Conservation (phyloP, 2,113 vertebrate genomes). For the Poeciliopsis turrubarensis region DNA sequence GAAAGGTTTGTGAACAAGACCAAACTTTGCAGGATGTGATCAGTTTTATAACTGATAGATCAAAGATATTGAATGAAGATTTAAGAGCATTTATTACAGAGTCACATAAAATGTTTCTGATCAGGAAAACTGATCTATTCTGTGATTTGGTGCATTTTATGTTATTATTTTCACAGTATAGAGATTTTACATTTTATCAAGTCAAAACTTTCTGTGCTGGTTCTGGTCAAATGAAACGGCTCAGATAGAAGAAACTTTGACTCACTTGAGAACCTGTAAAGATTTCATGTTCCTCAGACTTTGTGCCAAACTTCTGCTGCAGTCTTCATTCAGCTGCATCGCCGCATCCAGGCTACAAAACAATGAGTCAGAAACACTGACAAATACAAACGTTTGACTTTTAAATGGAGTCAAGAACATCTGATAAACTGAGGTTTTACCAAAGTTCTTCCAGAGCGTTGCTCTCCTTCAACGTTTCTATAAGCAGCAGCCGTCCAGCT, state of each 20-base stretch:
- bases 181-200: not conserved
- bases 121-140: not conserved
- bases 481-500: slow-evolving; percentile 47
- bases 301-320: slow-evolving; percentile 58
- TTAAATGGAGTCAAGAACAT: not conserved
- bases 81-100: too few species aligned
- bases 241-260: not conserved
- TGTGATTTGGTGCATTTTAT: not conserved
- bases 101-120: too few species aligned
- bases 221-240: not conserved
- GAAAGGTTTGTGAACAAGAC: too few species aligned
- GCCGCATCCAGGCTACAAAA: slow-evolving; percentile 77
- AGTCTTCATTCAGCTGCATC: slow-evolving; percentile 67
- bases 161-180: too few species aligned
- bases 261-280: slow-evolving; percentile 82
- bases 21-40: too few species aligned
- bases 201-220: not conserved
- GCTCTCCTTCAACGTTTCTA: slow-evolving; percentile 56
- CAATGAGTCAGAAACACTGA: not conserved
- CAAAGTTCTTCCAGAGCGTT: slow-evolving; percentile 62
- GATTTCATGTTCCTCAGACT: slow-evolving; percentile 64
- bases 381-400: not conserved
- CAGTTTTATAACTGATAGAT: too few species aligned
- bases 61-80: too few species aligned
- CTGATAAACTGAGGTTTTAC: slow-evolving; percentile 40